Evolutionary conservation across 2,113 vertebrate species (phyloP).

Genomic region (Hypanus sabinus): DNA sequence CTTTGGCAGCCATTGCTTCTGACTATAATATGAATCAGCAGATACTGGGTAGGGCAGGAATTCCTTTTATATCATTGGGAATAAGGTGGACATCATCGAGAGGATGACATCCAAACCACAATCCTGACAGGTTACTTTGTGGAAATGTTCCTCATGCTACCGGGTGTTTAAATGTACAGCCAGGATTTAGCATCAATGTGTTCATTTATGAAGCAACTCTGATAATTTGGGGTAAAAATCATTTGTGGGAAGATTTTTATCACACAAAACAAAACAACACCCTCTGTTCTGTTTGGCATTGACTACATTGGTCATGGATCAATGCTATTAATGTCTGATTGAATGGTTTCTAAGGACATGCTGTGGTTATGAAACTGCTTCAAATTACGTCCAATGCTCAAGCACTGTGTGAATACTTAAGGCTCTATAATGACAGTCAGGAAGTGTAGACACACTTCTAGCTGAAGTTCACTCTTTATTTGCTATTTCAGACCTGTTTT

Average conservation of each 20-base stretch:
- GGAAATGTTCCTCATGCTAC: background rate
- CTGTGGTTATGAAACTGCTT: background rate
- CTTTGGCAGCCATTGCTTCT: no score
- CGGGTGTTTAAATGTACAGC: no score
- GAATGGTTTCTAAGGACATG: background rate
- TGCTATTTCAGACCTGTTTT: background rate
- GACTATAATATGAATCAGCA: no score
- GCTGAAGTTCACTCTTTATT: background rate
- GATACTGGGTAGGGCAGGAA: no score
- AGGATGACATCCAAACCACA: no score
- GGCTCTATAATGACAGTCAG: no score
- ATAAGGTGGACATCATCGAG: no score
- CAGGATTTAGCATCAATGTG: background rate
- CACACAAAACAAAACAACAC: background rate
- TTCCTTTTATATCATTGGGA: no score
- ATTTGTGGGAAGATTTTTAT: background rate
- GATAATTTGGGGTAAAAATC: background rate
- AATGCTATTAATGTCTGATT: background rate
- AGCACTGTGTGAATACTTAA: background rate
- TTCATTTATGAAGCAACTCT: background rate
- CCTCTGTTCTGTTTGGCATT: background rate
- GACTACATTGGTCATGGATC: background rate
- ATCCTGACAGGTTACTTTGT: background rate
- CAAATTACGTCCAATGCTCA: background rate
- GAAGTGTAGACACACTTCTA: no score